Base-by-base conservation (phyloP, 2,888 invertebrate genomes). In the Odontothrips loti region DNA sequence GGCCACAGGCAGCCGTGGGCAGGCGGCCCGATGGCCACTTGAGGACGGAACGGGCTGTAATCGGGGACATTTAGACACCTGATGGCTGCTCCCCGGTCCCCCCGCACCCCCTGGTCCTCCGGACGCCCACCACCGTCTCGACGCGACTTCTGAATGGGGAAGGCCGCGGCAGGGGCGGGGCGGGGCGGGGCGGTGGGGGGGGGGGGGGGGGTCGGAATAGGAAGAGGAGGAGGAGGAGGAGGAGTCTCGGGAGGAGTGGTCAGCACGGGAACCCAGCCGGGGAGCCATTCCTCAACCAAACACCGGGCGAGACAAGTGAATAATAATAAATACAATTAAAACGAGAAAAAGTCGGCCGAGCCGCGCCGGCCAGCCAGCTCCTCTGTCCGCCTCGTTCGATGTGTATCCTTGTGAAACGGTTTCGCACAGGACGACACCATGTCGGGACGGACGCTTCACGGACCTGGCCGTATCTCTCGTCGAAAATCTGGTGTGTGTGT, bases 1-100 rank as follows among this genome's bases (percentile, higher is more conserved):
- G 68, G 68, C 58, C 58, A n/a, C n/a, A n/a, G 68, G 68, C n/a
- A 68, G 51, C 58, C 68, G 58, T 75, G 68, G 68, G 68, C 34
- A 75, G 27, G 68, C 68, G 23, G 27, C 68, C 27, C 68, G 27
- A 27, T 27, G 68, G 27, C 68, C 68, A 75, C 34, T 43, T 43
- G 34, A 6, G 34, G 34, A 43, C 34, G 34, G 34, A 6, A 6
- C 34, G 34, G 34, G 34, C 34, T 23, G 11, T 75, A 75, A 75
- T 75, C 27, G 23, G 68, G 34, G 68, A 75, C 68, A 75, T 75
- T 75, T 23, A 75, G 68, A 75, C 68, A 75, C 68, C 68, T 75
- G 68, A 27, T 27, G 68, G 68, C 23, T 12, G 68, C 68, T 10
- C 23, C 11, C 68, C 68, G 68, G 68, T 11, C 27, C 68, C 34